phyloP scores from a whole-genome alignment of 2,113 vertebrate genomes.

The Lepidothrix coronata region DNA sequence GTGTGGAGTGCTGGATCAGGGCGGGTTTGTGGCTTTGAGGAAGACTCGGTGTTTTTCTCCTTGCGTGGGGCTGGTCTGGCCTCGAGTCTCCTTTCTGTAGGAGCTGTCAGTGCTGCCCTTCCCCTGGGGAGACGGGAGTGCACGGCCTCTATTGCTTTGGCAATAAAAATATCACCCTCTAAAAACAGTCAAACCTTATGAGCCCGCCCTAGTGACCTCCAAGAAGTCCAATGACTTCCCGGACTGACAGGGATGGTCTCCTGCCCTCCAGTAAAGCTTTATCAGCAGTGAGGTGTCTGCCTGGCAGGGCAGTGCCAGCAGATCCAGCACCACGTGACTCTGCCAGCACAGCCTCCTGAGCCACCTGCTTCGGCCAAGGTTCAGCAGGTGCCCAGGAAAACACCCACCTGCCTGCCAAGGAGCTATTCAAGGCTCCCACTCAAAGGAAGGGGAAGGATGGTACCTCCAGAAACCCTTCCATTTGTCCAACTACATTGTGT shows the following conservation, averaged over 20 bases:
- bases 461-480: not conserved
- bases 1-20: not conserved
- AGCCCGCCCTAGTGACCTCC: not conserved
- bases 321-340: not conserved
- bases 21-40: not conserved
- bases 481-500: accelerated
- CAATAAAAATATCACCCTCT: not conserved
- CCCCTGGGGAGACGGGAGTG: not conserved
- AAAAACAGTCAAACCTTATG: not conserved
- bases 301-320: not conserved
- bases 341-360: not conserved
- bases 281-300: not conserved
- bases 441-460: not conserved
- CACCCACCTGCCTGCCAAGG: not conserved
- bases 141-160: not conserved
- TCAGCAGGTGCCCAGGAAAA: not conserved
- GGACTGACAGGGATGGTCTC: not conserved
- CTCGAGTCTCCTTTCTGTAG: not conserved
- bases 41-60: not conserved
- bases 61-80: not conserved
- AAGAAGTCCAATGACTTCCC: not conserved
- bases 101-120: not conserved
- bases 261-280: not conserved
- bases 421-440: not conserved
- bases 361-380: not conserved